A percentile compares a stretch with the other conserved stretches of the same genome.
phyloP scores from a whole-genome alignment of 1,140 invertebrate species.

The Nylanderia fulva region DNA sequence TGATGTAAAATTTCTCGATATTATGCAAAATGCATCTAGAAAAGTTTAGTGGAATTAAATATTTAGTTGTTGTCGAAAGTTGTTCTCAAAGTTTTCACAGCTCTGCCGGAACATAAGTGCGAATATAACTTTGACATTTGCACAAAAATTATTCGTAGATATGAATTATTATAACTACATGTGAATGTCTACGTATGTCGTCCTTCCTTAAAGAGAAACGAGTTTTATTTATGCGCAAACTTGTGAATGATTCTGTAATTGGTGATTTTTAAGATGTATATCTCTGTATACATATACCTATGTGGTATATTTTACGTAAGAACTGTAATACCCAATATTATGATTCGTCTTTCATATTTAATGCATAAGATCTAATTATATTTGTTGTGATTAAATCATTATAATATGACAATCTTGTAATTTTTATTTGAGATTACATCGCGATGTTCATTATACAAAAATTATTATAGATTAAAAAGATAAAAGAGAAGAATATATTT shows the following conservation, averaged over 20 bases:
- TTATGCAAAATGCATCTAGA: not conserved
- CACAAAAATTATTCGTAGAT: conserved; percentile 19
- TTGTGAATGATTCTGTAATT: not conserved
- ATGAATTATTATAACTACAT: not conserved
- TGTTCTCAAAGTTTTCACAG: not conserved
- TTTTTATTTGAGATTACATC: not conserved
- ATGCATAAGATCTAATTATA: not conserved
- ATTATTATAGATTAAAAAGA: not conserved
- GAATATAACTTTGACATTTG: conserved; percentile 36
- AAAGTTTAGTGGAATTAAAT: not conserved
- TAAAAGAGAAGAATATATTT: not conserved
- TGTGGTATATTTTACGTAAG: not conserved
- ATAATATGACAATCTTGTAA: not conserved
- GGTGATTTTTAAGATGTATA: not conserved
- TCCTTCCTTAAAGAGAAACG: not conserved
- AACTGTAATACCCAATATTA: not conserved
- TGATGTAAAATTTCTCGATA: not conserved
- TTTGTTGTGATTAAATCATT: not conserved
- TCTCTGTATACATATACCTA: not conserved
- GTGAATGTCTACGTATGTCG: not conserved
- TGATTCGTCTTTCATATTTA: not conserved
- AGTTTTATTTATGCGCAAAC: not conserved
- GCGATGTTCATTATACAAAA: not conserved
- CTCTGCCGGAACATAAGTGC: not conserved
- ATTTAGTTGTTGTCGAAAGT: no score